These are phyloP conservation scores for Muscina levida DNA, from an alignment of 2,888 invertebrate species.

Conservation along the genomic window DNA sequence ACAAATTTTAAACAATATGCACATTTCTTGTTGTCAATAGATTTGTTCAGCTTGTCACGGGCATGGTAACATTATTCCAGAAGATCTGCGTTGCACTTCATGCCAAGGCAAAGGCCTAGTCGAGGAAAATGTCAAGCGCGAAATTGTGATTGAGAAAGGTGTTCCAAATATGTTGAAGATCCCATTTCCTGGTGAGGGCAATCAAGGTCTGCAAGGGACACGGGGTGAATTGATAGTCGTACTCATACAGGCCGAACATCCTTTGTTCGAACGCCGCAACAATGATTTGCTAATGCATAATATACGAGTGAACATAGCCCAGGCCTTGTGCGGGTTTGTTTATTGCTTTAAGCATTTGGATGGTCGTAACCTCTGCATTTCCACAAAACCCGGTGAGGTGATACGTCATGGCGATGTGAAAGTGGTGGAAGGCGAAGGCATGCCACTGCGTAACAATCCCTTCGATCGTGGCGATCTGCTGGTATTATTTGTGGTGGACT, in stretches of 20 bases:
- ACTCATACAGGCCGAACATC: constrained; percentile 89
- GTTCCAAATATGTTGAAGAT: constrained; percentile 93
- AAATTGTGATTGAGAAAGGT: constrained; percentile 93
- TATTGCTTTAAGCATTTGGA: constrained; percentile 94
- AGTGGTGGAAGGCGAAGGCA: constrained; percentile 91
- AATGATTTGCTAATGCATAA: constrained; percentile 86
- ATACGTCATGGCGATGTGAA: constrained; percentile 91
- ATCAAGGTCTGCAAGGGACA: constrained; percentile 92
- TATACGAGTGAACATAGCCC: constrained; percentile 89
- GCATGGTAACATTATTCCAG: constrained; percentile 87
- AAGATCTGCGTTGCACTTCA: constrained; percentile 89
- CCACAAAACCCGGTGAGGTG: constrained; percentile 89
- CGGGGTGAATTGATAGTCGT: constrained; percentile 95
- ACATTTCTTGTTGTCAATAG: constrained; percentile 67
- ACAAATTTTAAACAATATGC: neutral
- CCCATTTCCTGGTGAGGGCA: constrained; percentile 92
- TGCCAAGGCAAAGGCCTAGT: constrained; percentile 92
- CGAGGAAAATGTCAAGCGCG: constrained; percentile 90
- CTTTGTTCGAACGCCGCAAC: constrained; percentile 88
- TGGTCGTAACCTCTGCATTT: constrained; percentile 90
- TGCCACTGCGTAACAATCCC: constrained; percentile 92
- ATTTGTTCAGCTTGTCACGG: constrained; percentile 84
- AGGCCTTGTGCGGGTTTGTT: constrained; percentile 94
- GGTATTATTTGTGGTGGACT: constrained; percentile 91
- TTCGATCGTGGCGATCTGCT: constrained; percentile 93